phyloP scores from a whole-genome alignment of 2,113 vertebrate genomes.

The Pygoscelis antarcticus region DNA sequence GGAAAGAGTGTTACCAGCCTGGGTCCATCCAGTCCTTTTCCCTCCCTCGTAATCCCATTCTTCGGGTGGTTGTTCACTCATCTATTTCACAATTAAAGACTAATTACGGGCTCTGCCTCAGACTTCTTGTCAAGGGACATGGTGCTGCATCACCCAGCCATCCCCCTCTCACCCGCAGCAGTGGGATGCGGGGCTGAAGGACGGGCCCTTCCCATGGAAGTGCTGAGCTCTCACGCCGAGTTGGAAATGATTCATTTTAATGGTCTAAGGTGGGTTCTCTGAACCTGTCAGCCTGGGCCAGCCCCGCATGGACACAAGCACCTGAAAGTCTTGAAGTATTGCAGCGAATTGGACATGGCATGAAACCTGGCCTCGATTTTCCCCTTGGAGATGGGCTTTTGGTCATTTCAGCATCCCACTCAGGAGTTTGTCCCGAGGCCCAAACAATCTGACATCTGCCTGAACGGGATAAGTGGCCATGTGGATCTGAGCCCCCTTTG shows the following conservation, averaged over 20 bases:
- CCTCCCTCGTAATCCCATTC: neutral
- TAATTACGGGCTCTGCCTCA: neutral
- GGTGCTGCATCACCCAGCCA: neutral
- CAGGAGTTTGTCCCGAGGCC: neutral
- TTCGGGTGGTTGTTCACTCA: neutral
- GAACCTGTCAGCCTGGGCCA: neutral
- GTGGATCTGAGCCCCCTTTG: neutral
- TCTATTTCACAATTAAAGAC: neutral
- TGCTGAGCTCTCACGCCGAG: rapidly evolving
- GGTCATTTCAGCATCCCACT: neutral
- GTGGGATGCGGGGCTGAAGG: neutral
- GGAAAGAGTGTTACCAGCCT: neutral
- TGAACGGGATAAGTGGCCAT: rapidly evolving
- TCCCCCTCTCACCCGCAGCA: rapidly evolving
- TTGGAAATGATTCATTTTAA: neutral
- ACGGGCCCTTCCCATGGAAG: rapidly evolving
- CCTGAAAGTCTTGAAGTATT: neutral
- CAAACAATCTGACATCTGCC: neutral
- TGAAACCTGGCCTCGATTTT: neutral
- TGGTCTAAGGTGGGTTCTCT: neutral
- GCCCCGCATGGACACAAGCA: neutral
- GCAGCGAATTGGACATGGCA: rapidly evolving
- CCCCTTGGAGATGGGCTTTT: neutral
- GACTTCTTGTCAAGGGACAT: neutral
- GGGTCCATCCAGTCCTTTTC: neutral